These are phyloP conservation scores for Diachasma alloeum DNA, from an alignment of 1,140 invertebrate genomes.

Conservation along the genomic window DNA sequence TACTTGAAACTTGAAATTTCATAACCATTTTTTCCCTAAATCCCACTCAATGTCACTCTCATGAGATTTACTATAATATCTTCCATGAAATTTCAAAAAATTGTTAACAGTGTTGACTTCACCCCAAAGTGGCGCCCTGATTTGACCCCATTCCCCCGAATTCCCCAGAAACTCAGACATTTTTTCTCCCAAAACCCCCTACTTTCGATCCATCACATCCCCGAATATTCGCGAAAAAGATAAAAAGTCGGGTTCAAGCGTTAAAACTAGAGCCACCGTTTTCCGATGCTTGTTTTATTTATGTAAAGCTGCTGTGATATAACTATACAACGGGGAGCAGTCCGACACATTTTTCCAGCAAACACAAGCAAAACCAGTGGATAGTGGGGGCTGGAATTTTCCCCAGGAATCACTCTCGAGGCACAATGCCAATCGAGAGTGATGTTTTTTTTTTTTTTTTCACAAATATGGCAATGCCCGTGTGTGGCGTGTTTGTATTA, in stretches of 20 bases:
- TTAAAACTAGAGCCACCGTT: not conserved
- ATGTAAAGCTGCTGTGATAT: not conserved
- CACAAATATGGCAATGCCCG: not conserved
- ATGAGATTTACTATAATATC: too few species aligned
- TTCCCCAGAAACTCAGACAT: too few species aligned
- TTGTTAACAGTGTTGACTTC: too few species aligned
- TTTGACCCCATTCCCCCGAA: too few species aligned
- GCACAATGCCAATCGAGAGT: not conserved
- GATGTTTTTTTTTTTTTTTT: not conserved
- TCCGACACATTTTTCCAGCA: not conserved
- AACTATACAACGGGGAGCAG: not conserved
- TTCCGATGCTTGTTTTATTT: not conserved
- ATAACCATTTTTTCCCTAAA: too few species aligned
- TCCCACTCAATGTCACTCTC: too few species aligned
- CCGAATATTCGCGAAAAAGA: too few species aligned
- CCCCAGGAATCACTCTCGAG: constrained; percentile 1
- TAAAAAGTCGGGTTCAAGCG: not conserved
- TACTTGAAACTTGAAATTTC: too few species aligned
- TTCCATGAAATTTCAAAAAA: too few species aligned
- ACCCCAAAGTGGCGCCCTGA: too few species aligned
- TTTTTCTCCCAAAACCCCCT: too few species aligned
- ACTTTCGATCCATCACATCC: too few species aligned
- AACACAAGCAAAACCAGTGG: constrained; percentile 16
- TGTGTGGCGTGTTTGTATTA: constrained; percentile 3
- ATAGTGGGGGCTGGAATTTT: constrained; percentile 5